Base-by-base conservation (phyloP, 2,113 vertebrate species). In the Bolborhynchus lineola region DNA sequence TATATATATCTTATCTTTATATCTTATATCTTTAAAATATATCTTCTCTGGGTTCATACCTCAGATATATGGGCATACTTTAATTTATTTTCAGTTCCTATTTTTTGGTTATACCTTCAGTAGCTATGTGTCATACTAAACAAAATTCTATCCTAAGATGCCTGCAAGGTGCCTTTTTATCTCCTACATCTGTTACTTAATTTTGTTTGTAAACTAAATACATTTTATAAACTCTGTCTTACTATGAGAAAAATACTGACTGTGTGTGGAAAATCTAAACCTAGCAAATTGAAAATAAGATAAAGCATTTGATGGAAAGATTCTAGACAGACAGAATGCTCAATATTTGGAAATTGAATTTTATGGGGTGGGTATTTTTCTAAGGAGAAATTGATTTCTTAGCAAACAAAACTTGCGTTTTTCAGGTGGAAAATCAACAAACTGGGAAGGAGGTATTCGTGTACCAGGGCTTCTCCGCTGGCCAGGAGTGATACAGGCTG, bases 391-490 rank as follows among this genome's bases (percentile, higher is more conserved):
- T 5, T 24, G 13, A 10, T 10, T 82, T 68, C 57, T 86, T 78
- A 52, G 11, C 25, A 64, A 86, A 87, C 1, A 7, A 29, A 37
- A 2, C 21, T 19, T 91, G 52, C 8, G 9, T 44, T 63, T 94
- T 97, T 62, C 95, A 99, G 99, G 98, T 50, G 99, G 99, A 49
- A 99, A 99, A 92, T 96, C 98, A 35, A 99, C 97, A 1, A 99
- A 99, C 64, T 99, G 98, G 98, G 99, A 99, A 97, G 99, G 99
- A 79, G 99, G 99, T 4, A 99, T 99, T 95, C 98, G 98, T 29
- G 98, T 99, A 14, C 99, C 99, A 1, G 99, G 98, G 21, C 93
- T 99, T 47, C 53, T 99, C 9, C 95, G 96, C 1, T 99, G 98
- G 99, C 97, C 98, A 0, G 97, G 98, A 3, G 90, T 93, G 18